Percentiles rank a stretch among this genome's conserved stretches.
phyloP scores from a whole-genome alignment of 1,140 invertebrate genomes.

The Phymastichus coffea region DNA sequence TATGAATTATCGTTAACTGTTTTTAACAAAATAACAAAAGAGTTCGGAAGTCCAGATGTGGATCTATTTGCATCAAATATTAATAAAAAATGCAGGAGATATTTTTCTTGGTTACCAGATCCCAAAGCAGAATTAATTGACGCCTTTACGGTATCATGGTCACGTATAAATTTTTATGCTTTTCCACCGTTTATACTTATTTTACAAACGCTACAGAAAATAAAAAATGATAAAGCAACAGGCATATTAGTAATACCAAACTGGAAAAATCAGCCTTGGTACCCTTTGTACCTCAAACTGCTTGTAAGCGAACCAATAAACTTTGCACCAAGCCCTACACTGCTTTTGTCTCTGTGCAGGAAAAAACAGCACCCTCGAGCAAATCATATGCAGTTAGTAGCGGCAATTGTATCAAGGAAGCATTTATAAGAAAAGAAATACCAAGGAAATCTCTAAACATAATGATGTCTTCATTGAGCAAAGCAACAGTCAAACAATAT shows the following conservation, averaged over 20 bases:
- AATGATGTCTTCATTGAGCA: background rate
- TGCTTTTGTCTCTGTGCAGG: slow-evolving; percentile 34
- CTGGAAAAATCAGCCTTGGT: background rate
- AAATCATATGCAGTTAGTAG: slow-evolving; percentile 9
- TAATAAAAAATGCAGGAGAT: slow-evolving; percentile 30
- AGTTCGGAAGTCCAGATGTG: slow-evolving; percentile 27
- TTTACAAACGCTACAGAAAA: background rate
- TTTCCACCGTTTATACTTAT: background rate
- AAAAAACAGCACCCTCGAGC: slow-evolving; percentile 26
- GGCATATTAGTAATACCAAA: background rate
- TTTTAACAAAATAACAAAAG: slow-evolving; percentile 27
- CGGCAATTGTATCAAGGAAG: background rate
- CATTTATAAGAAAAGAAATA: background rate
- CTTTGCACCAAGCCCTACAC: slow-evolving; percentile 23
- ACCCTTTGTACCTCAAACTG: background rate
- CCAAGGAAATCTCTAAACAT: background rate
- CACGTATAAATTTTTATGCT: background rate
- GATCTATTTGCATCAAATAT: slow-evolving; percentile 30
- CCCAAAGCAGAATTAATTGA: background rate
- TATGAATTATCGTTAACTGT: slow-evolving; percentile 1
- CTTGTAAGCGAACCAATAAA: background rate
- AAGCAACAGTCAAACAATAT: background rate
- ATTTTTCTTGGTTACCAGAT: background rate
- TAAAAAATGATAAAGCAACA: background rate
- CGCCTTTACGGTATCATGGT: background rate